Base-by-base conservation (phyloP, 1,140 invertebrate species). In the Colletes gigas region DNA sequence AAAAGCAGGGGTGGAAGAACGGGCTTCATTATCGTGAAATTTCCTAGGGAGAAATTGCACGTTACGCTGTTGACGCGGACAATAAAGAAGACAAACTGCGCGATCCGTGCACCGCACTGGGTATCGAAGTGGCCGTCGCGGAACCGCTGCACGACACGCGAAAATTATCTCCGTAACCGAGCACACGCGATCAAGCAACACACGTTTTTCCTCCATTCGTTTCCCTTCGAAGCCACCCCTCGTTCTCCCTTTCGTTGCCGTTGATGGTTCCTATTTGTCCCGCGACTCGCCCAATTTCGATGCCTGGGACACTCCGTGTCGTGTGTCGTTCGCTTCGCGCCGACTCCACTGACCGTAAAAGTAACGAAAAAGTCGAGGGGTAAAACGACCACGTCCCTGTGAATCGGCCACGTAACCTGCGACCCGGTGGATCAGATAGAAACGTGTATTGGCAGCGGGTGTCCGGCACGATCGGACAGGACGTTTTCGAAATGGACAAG, bases 61-160 rank as follows among this genome's bases (percentile, higher is more conserved):
- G 78, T 55, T 15, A 39, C 54, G 54, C 68, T 41, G 55, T 80
- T 84, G 73, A 82, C 76, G 77, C 78, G 68, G 78, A 85, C 83
- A 85, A 89, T 88, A 89, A 89, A 89, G 75, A 86, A 89, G 87
- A 89, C 82, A 84, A 89, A 89, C 78, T 85, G 81, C 67, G 82
- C 85, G 86, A 88, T 90, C 86, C 84, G 74, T 67, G 84, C 78
- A 63, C 79, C 50, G 83, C 77, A 90, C 88, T 85, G 78, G 86
- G 75, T 88, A 90, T 88, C 88, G 88, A 86, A 86, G 85, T 86
- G 89, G 82, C 84, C 70, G 79, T 85, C 70, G 79, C 83, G 81
- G 75, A 75, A 83, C 82, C 76, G 76, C 81, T 54, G 83, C 86
- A 78, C 83, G 85, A 89, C 89, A 90, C 83, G 89, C 78, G 89